Evolutionary conservation across 2,797 vertebrate genomes (phyloP).

Genomic region (Liasis olivaceus): DNA sequence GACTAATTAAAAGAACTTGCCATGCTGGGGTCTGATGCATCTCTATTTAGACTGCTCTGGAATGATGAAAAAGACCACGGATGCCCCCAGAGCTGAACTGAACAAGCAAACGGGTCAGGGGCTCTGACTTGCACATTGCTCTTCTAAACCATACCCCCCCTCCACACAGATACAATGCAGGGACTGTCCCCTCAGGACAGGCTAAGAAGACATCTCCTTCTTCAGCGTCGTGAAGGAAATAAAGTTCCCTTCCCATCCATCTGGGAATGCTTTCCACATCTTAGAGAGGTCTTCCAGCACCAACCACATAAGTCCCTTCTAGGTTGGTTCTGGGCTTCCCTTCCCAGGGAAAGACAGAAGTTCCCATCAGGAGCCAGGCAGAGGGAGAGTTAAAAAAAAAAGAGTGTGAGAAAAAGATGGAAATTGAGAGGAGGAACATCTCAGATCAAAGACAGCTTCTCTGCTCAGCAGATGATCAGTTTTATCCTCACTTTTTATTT

Average conservation of each 20-base stretch:
- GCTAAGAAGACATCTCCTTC: background rate
- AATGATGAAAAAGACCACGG: background rate
- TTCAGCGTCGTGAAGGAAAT: background rate
- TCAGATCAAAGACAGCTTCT: slow-evolving; percentile 81
- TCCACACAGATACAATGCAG: too few relatives aligned
- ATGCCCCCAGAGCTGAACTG: background rate
- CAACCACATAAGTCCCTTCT: too few relatives aligned
- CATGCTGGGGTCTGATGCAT: too few relatives aligned
- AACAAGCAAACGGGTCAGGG: background rate
- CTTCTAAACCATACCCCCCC: too few relatives aligned
- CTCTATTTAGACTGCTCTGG: background rate
- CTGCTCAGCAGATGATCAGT: slow-evolving; percentile 79
- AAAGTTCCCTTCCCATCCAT: background rate
- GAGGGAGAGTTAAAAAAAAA: background rate
- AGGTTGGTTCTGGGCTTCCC: background rate
- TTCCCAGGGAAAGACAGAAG: background rate
- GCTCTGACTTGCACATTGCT: background rate
- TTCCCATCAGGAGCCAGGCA: background rate
- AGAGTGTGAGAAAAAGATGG: background rate
- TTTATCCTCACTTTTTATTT: slow-evolving; percentile 70
- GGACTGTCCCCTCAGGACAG: background rate
- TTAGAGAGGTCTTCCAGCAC: background rate
- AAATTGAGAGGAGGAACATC: slow-evolving; percentile 57
- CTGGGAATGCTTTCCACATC: background rate
- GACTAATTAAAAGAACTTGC: background rate